Conservation (phyloP, 2,797 vertebrate species). For the Meriones psammophilus region DNA sequence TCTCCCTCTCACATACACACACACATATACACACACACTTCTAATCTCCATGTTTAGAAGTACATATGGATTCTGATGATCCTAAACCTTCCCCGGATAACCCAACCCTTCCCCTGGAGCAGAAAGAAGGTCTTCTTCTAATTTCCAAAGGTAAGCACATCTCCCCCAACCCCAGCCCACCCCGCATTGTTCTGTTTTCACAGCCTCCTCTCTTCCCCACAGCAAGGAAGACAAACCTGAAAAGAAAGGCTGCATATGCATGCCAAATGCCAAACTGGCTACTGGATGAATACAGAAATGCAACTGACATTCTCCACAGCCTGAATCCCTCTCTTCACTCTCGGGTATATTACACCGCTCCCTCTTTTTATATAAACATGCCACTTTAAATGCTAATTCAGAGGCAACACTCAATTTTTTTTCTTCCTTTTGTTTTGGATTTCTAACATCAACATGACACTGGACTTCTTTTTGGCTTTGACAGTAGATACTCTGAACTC, state of each 20-base stretch:
- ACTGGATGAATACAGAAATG: slow-evolving; percentile 79
- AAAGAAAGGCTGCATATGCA: slow-evolving; percentile 12
- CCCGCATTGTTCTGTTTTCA: background rate
- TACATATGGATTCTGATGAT: background rate
- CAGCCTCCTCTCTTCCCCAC: background rate
- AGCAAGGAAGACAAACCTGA: slow-evolving; percentile 28
- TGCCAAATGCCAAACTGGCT: slow-evolving; percentile 66
- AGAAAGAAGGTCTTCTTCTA: slow-evolving; percentile 21
- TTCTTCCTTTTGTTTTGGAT: slow-evolving; percentile 71
- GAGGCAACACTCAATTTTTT: slow-evolving; percentile 77
- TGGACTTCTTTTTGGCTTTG: slow-evolving; percentile 58
- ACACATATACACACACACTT: too few relatives aligned
- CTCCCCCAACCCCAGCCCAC: background rate
- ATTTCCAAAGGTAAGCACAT: slow-evolving; percentile 48
- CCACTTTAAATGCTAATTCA: slow-evolving; percentile 85
- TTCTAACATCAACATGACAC: slow-evolving; percentile 76
- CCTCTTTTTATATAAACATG: slow-evolving; percentile 78
- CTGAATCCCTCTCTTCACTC: slow-evolving; percentile 72
- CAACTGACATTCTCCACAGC: slow-evolving; percentile 75
- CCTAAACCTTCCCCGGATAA: background rate
- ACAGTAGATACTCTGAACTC: slow-evolving; percentile 62
- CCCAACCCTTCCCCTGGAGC: background rate
- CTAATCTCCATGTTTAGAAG: slow-evolving; percentile 17
- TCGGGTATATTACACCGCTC: slow-evolving; percentile 78
- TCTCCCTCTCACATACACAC: too few relatives aligned